Conservation (phyloP, 2,113 vertebrate genomes). For the Nanger granti region DNA sequence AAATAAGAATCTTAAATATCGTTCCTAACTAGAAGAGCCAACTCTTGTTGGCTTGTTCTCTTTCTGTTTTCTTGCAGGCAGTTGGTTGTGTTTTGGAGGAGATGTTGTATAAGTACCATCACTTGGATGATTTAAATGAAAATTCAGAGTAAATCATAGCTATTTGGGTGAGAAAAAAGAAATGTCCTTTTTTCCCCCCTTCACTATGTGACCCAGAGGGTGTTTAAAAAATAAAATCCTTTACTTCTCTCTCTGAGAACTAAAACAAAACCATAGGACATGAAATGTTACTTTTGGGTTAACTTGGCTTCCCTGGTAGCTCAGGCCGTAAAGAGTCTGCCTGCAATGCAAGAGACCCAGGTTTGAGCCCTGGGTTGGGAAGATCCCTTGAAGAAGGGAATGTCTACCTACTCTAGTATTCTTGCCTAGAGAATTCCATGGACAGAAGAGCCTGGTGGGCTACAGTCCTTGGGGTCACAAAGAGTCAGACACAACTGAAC, state of each 20-base stretch:
- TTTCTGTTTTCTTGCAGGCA: not conserved
- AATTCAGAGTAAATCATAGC: not conserved
- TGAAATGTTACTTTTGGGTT: not conserved
- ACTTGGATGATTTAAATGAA: slow-evolving; percentile 15
- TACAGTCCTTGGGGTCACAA: not conserved
- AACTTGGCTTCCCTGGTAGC: not conserved
- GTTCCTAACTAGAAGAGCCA: not conserved
- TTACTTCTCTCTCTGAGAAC: not conserved
- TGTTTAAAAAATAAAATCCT: not conserved
- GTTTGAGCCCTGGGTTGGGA: not conserved
- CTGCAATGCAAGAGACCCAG: not conserved
- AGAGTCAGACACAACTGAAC: not conserved
- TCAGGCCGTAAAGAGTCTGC: not conserved
- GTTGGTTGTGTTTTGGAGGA: not conserved
- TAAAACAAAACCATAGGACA: not conserved
- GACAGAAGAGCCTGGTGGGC: not conserved
- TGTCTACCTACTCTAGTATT: not conserved
- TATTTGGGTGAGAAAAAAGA: not conserved
- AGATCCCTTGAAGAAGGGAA: not conserved
- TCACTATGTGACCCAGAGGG: not conserved
- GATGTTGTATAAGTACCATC: not conserved
- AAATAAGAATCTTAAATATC: slow-evolving; percentile 37
- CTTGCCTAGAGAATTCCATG: not conserved
- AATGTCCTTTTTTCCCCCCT: not conserved
- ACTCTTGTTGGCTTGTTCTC: not conserved